Percentiles rank a stretch among this genome's conserved stretches.
Evolutionary conservation across 2,113 vertebrate species (phyloP).

Genomic region (Myocastor coypus): DNA sequence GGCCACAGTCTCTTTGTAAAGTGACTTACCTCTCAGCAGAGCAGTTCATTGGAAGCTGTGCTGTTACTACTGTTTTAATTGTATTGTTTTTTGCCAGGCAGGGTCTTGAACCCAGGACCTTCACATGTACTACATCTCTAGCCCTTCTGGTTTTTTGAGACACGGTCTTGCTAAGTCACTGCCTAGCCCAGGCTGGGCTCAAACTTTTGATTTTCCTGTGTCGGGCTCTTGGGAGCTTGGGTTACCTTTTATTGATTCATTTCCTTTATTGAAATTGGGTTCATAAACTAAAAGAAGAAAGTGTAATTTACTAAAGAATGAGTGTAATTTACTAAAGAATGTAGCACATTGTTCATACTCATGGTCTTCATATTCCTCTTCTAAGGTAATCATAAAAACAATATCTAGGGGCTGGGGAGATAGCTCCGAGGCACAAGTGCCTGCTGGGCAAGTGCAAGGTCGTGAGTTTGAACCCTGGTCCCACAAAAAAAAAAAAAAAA

Average conservation of each 20-base stretch:
- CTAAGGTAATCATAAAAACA: constrained; percentile 17
- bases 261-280: constrained; percentile 26
- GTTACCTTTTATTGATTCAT: not conserved
- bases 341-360: not conserved
- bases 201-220: not conserved
- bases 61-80: not conserved
- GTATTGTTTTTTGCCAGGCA: not conserved
- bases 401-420: too few species aligned
- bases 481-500: too few species aligned
- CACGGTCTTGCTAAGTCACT: not conserved
- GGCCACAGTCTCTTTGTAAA: not conserved
- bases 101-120: not conserved
- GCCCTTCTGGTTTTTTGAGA: not conserved
- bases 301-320: not conserved
- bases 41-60: not conserved
- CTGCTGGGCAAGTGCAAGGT: too few species aligned
- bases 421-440: too few species aligned
- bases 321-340: not conserved
- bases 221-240: not conserved
- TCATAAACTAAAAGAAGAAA: constrained; percentile 7
- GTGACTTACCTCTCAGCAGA: not conserved
- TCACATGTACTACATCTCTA: not conserved
- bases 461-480: too few species aligned
- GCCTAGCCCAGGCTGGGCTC: not conserved
- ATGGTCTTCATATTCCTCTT: not conserved